Base-by-base conservation (phyloP, 2,797 vertebrate genomes). In the Phoeniculus purpureus region DNA sequence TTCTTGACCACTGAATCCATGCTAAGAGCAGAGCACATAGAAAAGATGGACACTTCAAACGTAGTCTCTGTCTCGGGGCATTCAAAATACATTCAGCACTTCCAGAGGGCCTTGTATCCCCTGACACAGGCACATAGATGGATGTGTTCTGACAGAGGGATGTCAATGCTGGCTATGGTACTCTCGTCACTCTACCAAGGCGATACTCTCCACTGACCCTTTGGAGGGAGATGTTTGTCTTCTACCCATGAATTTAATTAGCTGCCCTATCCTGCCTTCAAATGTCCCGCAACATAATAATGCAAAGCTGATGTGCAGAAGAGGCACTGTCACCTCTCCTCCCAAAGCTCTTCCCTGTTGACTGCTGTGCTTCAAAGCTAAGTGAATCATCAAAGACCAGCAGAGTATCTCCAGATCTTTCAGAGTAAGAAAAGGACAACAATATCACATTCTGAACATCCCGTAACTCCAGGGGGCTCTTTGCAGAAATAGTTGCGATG, bases 341-440 rank as follows among this genome's bases (percentile, higher is more conserved):
- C 52, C 60, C 70, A 74, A 20, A 81, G 56, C 37, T 13, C 45
- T 79, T 77, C 59, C 34, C 27, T 43, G 12, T 7, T 45, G 31
- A 51, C 61, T 82, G 47, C 20, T 23, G 45, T 3, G 22, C 82
- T 74, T 92, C 93, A 94, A 90, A 93, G 78, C 76, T 27, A 81
- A 82, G 50, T 10, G 25, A 29, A 82, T 56, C 87, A 84, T 64
- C 76, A 94, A 93, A 91, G 66, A 40, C 54, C 6, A 21, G 15
- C 51, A 77, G 40, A 85, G 34, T 31, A 73, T 75, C 90, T 70
- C 84, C 59, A 92, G 52, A 34, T 80, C 70, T 67, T 70, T 81
- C 65, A 73, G 31, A 77, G 20, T 71, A 40, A 87, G 23, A 22
- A 84, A 40, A 78, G 56, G n/a, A 87, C 21, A 43, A 86, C 59